Base-by-base conservation (phyloP, 2,113 vertebrate species). In the Clarias macrocephalus region DNA sequence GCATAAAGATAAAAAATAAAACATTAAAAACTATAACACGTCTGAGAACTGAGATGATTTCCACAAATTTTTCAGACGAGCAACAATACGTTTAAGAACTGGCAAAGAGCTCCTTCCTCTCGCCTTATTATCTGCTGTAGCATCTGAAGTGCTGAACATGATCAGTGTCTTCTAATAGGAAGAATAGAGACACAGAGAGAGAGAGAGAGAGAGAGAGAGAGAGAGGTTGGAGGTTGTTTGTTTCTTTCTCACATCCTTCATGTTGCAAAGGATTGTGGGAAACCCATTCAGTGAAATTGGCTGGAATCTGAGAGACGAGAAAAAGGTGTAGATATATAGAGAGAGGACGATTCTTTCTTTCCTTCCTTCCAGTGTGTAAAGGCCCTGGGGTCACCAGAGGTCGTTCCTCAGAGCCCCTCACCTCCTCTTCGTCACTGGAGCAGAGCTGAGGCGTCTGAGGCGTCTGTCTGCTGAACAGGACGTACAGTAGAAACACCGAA, bases 221-320 rank as follows among this genome's bases (percentile, higher is more conserved):
- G 3, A 60, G 4, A 60, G 59, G 25, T 9, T 66, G 23, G 3
- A 28, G 11, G 25, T 12, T 28, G 11, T 28, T 66, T 66, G 15
- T 15, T 66, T 66, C n/a, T 13, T 28, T n/a, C 63, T 66, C 63
- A 28, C 11, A 66, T 3, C 13, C 54, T 79, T 79, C n/a, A 79
- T 54, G n/a, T 28, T 79, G 23, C 75, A 80, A 80, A 80, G 54
- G 28, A 59, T 59, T 80, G n/a, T 80, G 77, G 77, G 54, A 80
- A 80, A 60, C 33, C 56, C 18, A 33, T 33, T 33, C n/a, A 59
- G 19, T 30, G 6, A 28, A 56, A 52, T 79, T 56, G 16, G 28
- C 77, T 80, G 77, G 56, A 79, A 79, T 13, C 23, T 28, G 28
- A 57, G 3, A 57, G 3, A 28, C 11, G 65, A 52, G 62, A 25